Evolutionary conservation across 2,888 invertebrate species (phyloP).

Genomic region (Zele albiditarsus): DNA sequence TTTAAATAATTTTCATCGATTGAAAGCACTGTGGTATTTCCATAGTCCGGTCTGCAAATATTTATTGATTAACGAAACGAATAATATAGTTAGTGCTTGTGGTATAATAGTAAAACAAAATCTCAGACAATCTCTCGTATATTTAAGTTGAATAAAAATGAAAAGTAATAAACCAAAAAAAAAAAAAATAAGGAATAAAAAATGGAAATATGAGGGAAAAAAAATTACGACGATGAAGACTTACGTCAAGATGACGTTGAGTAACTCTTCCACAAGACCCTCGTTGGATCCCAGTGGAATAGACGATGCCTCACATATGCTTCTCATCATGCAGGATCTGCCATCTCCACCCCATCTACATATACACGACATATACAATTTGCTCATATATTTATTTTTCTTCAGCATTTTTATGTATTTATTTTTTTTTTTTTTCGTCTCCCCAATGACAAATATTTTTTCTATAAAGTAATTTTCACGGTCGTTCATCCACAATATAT

Average conservation of each 20-base stretch:
- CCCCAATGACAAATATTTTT: not conserved
- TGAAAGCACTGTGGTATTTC: conserved; percentile 61
- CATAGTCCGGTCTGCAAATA: conserved; percentile 77
- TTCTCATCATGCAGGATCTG: conserved; percentile 79
- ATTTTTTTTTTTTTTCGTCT: not conserved
- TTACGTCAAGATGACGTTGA: conserved; percentile 72
- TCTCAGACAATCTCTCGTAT: not conserved
- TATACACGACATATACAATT: not conserved
- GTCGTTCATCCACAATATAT: too few species aligned
- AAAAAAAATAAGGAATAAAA: not conserved
- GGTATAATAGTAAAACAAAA: not conserved
- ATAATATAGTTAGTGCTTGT: not conserved
- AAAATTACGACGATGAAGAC: conserved; percentile 46
- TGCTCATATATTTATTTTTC: conserved; percentile 12
- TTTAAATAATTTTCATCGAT: conserved; percentile 77
- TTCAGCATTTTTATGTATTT: too few species aligned
- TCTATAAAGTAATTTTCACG: not conserved
- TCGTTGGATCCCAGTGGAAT: conserved; percentile 75
- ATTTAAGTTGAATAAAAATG: not conserved
- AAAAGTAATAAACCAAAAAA: not conserved
- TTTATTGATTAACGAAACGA: not conserved
- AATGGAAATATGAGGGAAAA: not conserved
- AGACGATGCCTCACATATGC: conserved; percentile 80
- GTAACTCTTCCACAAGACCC: conserved; percentile 76
- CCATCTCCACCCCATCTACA: conserved; percentile 79